Conservation (phyloP, 2,888 invertebrate species). For the Dynastes tityus region DNA sequence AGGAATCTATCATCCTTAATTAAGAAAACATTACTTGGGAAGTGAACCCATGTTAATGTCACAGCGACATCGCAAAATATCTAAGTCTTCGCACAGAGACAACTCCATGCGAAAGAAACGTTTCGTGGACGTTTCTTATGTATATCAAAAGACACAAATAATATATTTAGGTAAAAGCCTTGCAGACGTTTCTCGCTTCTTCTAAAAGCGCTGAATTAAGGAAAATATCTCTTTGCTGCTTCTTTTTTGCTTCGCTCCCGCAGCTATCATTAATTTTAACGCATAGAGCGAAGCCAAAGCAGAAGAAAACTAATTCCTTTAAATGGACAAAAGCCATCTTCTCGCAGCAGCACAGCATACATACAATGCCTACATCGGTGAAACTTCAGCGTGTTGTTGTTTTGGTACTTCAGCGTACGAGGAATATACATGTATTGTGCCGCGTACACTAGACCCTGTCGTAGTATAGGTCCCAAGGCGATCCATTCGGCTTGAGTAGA, state of each 20-base stretch:
- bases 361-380: background rate
- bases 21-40: constrained; percentile 39
- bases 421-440: constrained; percentile 11
- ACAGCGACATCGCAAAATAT: constrained; percentile 9
- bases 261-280: constrained; percentile 16
- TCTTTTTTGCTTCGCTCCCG: background rate
- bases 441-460: constrained; percentile 5
- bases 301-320: constrained; percentile 7
- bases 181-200: background rate
- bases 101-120: background rate
- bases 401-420: background rate
- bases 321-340: constrained; percentile 2
- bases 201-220: background rate
- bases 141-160: constrained; percentile 1
- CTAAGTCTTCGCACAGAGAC: background rate
- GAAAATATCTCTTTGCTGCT: background rate
- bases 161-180: constrained; percentile 4
- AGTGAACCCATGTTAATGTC: constrained; percentile 29
- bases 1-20: constrained; percentile 19
- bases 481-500: constrained; percentile 23
- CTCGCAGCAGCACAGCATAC: background rate
- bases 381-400: constrained; percentile 42
- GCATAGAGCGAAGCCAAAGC: background rate
- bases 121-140: background rate
- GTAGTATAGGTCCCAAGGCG: constrained; percentile 25